These are phyloP conservation scores for Azorinus chamasolen DNA, from an alignment of 2,888 invertebrate genomes.

Conservation along the genomic window DNA sequence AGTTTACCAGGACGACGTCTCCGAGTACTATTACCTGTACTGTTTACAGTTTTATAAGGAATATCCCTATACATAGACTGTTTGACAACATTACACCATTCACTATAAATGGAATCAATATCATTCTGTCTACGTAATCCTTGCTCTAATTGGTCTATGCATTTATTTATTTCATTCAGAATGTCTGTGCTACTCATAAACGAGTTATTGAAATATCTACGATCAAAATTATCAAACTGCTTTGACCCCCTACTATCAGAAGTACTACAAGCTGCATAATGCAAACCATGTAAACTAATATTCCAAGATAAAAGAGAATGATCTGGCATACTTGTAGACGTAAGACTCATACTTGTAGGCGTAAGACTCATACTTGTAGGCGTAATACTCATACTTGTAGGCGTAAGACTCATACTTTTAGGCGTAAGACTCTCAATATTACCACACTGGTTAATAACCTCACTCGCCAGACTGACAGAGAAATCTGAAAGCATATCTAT, in stretches of 20 bases:
- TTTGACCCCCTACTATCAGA: not conserved
- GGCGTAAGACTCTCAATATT: too few relatives aligned
- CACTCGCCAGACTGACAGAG: too few relatives aligned
- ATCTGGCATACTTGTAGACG: too few relatives aligned
- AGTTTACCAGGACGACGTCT: conserved; percentile 7
- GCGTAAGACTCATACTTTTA: too few relatives aligned
- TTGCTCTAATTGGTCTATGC: conserved; percentile 8
- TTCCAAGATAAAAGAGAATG: too few relatives aligned
- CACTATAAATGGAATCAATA: conserved; percentile 19
- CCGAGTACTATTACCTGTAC: not conserved
- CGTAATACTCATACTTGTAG: too few relatives aligned
- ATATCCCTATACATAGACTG: conserved; percentile 16
- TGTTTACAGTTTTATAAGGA: conserved; percentile 9
- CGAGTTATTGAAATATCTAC: not conserved
- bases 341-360: too few relatives aligned
- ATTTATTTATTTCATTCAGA: not conserved
- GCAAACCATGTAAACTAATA: too few relatives aligned
- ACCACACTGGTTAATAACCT: too few relatives aligned
- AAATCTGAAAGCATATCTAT: too few relatives aligned
- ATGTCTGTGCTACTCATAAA: too few relatives aligned
- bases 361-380: too few relatives aligned
- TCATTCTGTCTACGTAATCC: not conserved
- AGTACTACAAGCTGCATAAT: not conserved
- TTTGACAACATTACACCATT: conserved; percentile 23
- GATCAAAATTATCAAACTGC: not conserved